A percentile compares a stretch with the other conserved stretches of the same genome.
Conservation (phyloP, 2,113 vertebrate genomes). For the Furnarius figulus region DNA sequence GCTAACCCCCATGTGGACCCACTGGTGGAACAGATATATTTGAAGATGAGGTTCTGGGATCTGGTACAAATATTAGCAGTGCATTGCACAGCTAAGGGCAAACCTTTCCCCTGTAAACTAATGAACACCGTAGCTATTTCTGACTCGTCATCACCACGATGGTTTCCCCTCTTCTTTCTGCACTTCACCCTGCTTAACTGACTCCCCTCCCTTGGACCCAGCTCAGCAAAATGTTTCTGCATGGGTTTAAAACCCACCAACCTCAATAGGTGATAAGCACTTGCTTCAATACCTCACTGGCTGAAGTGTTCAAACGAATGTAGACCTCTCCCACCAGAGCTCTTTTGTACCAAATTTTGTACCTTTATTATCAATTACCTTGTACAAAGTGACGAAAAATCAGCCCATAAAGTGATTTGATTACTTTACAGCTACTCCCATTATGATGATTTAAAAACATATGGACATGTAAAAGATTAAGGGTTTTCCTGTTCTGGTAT, state of each 20-base stretch:
- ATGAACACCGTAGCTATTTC: background rate
- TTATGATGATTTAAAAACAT: background rate
- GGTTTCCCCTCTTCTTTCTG: background rate
- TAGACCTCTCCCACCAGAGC: background rate
- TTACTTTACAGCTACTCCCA: background rate
- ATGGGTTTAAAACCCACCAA: background rate
- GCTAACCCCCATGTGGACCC: rapidly evolving
- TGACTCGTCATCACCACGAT: rapidly evolving
- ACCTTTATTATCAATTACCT: background rate
- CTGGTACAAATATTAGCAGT: background rate
- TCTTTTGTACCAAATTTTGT: background rate
- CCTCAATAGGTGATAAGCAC: background rate
- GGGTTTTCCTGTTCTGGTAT: background rate
- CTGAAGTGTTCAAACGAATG: background rate
- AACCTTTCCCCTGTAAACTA: background rate
- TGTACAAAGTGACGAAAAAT: background rate
- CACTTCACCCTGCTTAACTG: background rate
- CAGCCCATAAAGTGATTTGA: background rate
- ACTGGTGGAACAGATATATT: background rate
- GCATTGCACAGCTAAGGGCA: background rate
- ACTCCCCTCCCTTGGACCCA: background rate
- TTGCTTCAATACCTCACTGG: background rate
- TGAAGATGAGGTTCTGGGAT: background rate
- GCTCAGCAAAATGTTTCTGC: background rate
- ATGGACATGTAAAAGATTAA: background rate